Evolutionary conservation across 2,888 invertebrate species (phyloP).

Genomic region (Cabera pusaria): DNA sequence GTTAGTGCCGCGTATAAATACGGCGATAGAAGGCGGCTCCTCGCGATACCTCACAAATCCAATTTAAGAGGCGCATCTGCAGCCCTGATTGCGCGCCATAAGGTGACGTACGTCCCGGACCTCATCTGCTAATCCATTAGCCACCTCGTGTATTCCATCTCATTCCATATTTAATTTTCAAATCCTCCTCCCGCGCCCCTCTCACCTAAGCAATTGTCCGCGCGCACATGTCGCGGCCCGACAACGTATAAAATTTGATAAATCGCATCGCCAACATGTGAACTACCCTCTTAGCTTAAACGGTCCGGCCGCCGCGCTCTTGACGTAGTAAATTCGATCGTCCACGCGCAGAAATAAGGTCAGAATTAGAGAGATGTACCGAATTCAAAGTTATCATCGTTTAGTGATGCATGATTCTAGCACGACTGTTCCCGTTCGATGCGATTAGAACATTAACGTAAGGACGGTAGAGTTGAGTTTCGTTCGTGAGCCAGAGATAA

Average conservation of each 20-base stretch:
- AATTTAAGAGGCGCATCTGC: constrained; percentile 65
- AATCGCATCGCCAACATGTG: constrained; percentile 80
- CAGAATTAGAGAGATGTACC: constrained; percentile 27
- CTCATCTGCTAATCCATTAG: constrained; percentile 79
- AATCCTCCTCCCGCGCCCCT: constrained; percentile 34
- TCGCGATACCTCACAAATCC: constrained; percentile 43
- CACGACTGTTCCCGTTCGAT: constrained; percentile 20
- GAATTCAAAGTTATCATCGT: constrained; percentile 64
- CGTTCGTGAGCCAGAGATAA: constrained; percentile 40
- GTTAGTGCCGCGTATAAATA: too few species aligned
- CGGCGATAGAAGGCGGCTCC: constrained; percentile 28
- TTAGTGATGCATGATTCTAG: constrained; percentile 45
- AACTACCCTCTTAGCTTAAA: constrained; percentile 81
- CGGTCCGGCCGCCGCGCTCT: constrained; percentile 44
- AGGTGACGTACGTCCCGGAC: constrained; percentile 52
- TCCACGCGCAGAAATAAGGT: constrained; percentile 25
- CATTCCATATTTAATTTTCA: constrained; percentile 75
- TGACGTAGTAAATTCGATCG: constrained; percentile 36
- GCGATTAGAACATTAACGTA: constrained; percentile 33
- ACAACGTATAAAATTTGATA: constrained; percentile 80
- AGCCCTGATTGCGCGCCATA: constrained; percentile 65
- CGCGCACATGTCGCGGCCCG: constrained; percentile 77
- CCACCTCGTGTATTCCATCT: constrained; percentile 62
- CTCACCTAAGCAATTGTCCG: constrained; percentile 69
- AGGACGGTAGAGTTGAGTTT: constrained; percentile 36